Percentiles rank a stretch among this genome's conserved stretches.
Evolutionary conservation across 2,888 invertebrate genomes (phyloP).

Genomic region (Sesia bembeciformis): DNA sequence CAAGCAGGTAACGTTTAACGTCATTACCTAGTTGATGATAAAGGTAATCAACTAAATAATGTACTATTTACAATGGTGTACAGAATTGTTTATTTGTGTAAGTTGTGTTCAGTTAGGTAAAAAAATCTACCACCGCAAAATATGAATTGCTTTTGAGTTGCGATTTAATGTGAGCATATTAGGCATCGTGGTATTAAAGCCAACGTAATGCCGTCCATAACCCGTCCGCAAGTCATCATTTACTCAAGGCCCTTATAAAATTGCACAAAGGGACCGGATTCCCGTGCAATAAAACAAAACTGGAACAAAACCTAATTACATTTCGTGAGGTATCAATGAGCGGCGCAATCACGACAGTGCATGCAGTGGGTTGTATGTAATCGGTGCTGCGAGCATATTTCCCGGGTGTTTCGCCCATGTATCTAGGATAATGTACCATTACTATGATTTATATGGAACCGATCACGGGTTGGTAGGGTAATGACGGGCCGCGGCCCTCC

Average conservation of each 20-base stretch:
- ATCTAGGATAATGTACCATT: constrained; percentile 69
- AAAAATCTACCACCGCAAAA: too few species aligned
- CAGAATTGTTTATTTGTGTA: too few species aligned
- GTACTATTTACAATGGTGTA: too few species aligned
- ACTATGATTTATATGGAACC: constrained; percentile 67
- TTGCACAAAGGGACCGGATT: constrained; percentile 45
- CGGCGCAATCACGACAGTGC: constrained; percentile 61
- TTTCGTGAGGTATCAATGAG: constrained; percentile 69
- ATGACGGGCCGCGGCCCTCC: constrained; percentile 50
- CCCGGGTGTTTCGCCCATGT: constrained; percentile 60
- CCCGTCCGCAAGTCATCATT: constrained; percentile 38
- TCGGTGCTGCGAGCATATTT: constrained; percentile 55
- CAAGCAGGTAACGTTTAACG: too few species aligned
- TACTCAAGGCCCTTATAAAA: constrained; percentile 47
- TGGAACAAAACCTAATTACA: constrained; percentile 66
- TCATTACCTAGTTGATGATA: too few species aligned
- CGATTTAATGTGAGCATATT: too few species aligned
- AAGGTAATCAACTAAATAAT: too few species aligned
- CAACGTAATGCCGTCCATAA: neutral
- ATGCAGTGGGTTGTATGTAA: constrained; percentile 53
- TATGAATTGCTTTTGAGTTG: too few species aligned
- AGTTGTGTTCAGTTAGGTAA: too few species aligned
- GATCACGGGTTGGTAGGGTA: constrained; percentile 55
- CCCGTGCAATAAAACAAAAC: constrained; percentile 24
- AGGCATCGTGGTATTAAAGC: neutral